Evolutionary conservation across 2,113 vertebrate genomes (phyloP), one percentile per base, ranked within the genome.

Genomic region (Mustela lutreola): DNA sequence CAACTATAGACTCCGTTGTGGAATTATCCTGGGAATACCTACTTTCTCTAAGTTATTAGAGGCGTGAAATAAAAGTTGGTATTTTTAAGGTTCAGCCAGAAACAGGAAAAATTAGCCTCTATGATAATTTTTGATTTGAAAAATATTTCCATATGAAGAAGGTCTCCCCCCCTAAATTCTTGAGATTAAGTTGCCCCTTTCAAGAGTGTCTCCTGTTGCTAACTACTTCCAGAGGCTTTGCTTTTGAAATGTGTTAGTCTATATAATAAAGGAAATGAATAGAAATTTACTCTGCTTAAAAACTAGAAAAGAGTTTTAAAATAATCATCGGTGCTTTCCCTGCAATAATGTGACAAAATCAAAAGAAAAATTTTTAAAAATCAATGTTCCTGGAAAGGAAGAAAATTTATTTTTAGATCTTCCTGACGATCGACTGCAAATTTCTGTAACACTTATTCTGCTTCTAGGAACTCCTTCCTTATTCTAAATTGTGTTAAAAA

Each of bases 231-330:
- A 12, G 50, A 42, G 53, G 42, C 65, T 26, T 62, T 63, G 67
- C 45, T 94, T 96, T 73, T 79, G 39, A 90, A 96, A 67, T n/a
- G 42, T 48, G 80, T 81, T 50, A 56, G 67, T 33, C 33, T 36
- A 36, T 19, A 53, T 58, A 91, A 31, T 36, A 62, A 86, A 92
- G 63, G 31, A 60, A 67, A 56, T 58, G 31, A 88, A 81, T 83
- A 45, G 31, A 28, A 94, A 80, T 84, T 11, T 45, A 62, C 33
- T 63, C 45, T 33, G 6, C 87, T 86, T 86, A 48, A 58, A 94
- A 96, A 80, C 67, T 56, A 60, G 82, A 78, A 80, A 78, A 58
- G 39, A 89, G 86, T 87, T 89, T 91, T 50, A 91, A 33, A 81
- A 91, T 33, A 83, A 87, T 28, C 5, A 19, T 18, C 24, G 31